phyloP scores from a whole-genome alignment of 1,140 invertebrate genomes.

The Adelges cooleyi region DNA sequence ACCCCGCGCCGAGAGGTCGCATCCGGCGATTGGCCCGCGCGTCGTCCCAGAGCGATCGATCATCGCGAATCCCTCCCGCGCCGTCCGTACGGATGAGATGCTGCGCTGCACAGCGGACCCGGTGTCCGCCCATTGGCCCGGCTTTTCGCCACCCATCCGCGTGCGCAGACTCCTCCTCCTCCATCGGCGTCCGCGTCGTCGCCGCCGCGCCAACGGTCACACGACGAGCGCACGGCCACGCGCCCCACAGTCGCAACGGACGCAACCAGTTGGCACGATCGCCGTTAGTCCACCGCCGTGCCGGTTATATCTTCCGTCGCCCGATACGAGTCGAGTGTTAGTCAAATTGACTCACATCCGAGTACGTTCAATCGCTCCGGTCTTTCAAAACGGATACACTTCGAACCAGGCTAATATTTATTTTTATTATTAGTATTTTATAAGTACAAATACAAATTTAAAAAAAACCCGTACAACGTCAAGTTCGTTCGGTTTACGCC shows the following conservation, averaged over 20 bases:
- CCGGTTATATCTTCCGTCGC: not conserved
- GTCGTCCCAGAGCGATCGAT: not conserved
- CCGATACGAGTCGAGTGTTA: no score
- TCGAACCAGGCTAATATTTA: no score
- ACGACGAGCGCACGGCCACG: not conserved
- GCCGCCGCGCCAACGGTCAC: not conserved
- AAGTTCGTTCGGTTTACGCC: no score
- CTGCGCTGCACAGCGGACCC: constrained; percentile 3
- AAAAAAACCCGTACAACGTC: no score
- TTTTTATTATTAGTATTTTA: no score
- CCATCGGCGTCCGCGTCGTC: not conserved
- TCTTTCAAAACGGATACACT: no score
- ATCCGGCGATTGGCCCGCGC: no score
- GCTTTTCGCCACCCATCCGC: not conserved
- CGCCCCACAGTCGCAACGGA: not conserved
- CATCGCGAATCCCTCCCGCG: not conserved
- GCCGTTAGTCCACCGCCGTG: not conserved
- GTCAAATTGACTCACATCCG: no score
- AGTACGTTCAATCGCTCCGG: no score
- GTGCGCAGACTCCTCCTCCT: not conserved
- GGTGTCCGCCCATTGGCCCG: constrained; percentile 4
- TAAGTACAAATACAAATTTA: no score
- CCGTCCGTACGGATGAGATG: not conserved
- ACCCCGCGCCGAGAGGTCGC: no score
- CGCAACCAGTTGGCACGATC: not conserved